Base-by-base conservation (phyloP, 2,113 vertebrate species). In the Pontoporia blainvillei region DNA sequence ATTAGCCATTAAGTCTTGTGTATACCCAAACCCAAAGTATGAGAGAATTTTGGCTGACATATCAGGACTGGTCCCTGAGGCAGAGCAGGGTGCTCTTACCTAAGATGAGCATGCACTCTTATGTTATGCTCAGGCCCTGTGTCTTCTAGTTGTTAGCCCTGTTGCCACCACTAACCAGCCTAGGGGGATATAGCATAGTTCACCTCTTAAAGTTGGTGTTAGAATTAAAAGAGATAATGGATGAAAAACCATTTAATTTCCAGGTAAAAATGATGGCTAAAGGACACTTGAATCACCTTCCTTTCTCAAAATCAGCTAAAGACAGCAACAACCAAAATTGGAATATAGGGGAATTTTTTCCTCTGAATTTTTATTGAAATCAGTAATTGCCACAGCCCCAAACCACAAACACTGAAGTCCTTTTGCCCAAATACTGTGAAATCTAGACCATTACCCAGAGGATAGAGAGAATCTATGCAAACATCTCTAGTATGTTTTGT, bases 321-420 rank as follows among this genome's bases (percentile, higher is more conserved):
- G 44, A 18, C 12, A 75, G 13, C 8, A 69, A 62, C 8, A n/a
- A 86, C 49, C 59, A 54, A 69, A 93, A 83, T 46, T 46, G n/a
- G 62, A 92, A 81, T 39, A 83, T 2, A 84, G 14, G 3, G 17
- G 3, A 25, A 20, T 36, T 54, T 41, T 34, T 64, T 29, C 1
- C 12, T 31, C 27, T 46, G n/a, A n/a, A 34, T 52, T 95, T 94
- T 91, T 66, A 72, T 93, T 86, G 82, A 94, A 92, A 78, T 85
- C 88, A 95, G 88, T 90, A 97, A 89, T 41, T 18, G 41, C 20
- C 62, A 95, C 17, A 92, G n/a, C 34, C 36, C 39, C n/a, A 85
- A 96, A 94, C 36, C 67, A 84, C 62, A 91, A 87, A 75, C 44
- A 17, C 59, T 36, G 82, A 91, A 84, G n/a, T 0, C 23, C 85